phyloP scores from a whole-genome alignment of 1,140 invertebrate genomes.

The Neodiprion virginianus region DNA sequence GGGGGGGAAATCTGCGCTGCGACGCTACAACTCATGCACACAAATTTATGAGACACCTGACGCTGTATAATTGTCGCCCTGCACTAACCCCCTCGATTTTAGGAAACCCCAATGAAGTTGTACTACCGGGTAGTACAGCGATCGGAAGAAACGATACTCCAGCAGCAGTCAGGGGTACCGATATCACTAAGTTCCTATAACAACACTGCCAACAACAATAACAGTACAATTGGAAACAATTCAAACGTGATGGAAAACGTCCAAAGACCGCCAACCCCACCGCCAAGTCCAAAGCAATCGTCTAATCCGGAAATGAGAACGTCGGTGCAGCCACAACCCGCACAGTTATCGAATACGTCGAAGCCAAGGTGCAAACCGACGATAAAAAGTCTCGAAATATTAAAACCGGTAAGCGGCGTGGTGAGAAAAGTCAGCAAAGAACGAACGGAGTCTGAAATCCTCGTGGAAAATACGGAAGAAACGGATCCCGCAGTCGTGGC shows the following conservation, averaged over 20 bases:
- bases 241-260: slow-evolving; percentile 45
- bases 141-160: slow-evolving; percentile 20
- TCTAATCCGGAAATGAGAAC: not conserved
- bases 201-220: slow-evolving; percentile 9
- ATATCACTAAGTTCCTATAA: slow-evolving; percentile 13
- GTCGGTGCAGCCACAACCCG: not conserved
- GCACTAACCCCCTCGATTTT: slow-evolving; percentile 28
- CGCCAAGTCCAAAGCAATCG: slow-evolving; percentile 49
- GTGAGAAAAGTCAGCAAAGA: no score
- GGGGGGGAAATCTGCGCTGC: no score
- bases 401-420: no score
- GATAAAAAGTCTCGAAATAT: no score
- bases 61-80: no score
- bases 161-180: slow-evolving; percentile 22
- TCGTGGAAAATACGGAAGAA: no score
- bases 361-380: no score
- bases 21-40: no score
- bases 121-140: slow-evolving; percentile 40
- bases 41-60: no score
- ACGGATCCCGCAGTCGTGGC: no score
- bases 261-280: slow-evolving; percentile 52
- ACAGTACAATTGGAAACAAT: slow-evolving; percentile 23
- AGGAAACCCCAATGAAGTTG: slow-evolving; percentile 54
- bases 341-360: no score
- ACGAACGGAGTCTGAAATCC: no score